Conservation (phyloP, 1,140 invertebrate genomes). For the Cyphomyrmex costatus region DNA sequence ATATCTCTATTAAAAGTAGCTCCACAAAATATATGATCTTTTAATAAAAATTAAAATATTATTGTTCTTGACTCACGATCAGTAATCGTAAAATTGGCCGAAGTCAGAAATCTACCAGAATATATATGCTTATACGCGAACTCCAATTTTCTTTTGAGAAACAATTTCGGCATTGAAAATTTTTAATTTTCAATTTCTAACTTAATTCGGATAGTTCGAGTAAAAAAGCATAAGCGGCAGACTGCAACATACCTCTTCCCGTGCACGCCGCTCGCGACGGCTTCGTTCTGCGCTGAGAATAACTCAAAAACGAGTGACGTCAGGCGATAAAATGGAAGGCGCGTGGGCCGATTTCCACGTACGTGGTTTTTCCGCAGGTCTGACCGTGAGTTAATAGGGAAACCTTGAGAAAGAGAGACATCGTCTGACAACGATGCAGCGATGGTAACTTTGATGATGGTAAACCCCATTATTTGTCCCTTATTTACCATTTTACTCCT, state of each 20-base stretch:
- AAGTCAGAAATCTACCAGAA: neutral
- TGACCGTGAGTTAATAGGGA: slow-evolving; percentile 38
- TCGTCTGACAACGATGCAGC: neutral
- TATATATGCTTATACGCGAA: neutral
- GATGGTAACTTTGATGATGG: slow-evolving; percentile 26
- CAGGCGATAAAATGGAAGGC: slow-evolving; percentile 47
- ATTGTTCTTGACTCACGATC: neutral
- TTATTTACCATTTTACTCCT: neutral
- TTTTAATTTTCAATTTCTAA: slow-evolving; percentile 5
- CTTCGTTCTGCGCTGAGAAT: slow-evolving; percentile 35
- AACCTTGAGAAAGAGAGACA: neutral
- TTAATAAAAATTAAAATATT: slow-evolving; percentile 4
- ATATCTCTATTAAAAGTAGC: neutral
- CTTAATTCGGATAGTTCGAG: neutral
- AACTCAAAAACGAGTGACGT: slow-evolving; percentile 60
- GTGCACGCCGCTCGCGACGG: neutral
- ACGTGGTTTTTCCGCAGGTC: slow-evolving; percentile 61
- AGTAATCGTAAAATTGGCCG: neutral
- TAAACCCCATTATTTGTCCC: slow-evolving; percentile 30
- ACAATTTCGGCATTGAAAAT: neutral
- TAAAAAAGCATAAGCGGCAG: neutral
- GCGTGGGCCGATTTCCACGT: slow-evolving; percentile 60
- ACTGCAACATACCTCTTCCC: neutral
- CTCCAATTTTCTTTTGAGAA: neutral
- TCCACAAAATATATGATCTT: neutral